Percentiles rank a stretch among this genome's conserved stretches.
phyloP scores from a whole-genome alignment of 1,140 invertebrate species.

The Odontomachus brunneus region DNA sequence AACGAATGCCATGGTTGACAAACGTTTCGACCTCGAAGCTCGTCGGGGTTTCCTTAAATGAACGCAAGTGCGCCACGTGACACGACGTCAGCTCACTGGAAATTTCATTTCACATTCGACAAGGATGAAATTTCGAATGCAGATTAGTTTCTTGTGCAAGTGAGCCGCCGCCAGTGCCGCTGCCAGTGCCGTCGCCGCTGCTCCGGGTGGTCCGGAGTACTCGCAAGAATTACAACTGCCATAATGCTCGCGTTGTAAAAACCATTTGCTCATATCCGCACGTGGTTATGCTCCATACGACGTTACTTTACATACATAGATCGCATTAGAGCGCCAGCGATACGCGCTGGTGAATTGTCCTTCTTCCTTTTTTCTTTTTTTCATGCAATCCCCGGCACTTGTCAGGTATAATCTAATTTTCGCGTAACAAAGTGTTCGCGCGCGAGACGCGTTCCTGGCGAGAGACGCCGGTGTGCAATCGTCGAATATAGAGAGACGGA shows the following conservation, averaged over 20 bases:
- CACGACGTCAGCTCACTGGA: constrained; percentile 11
- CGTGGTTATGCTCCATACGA: not conserved
- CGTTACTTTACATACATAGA: constrained; percentile 30
- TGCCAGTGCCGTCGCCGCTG: constrained; percentile 14
- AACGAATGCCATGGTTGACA: constrained; percentile 27
- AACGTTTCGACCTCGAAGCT: constrained; percentile 26
- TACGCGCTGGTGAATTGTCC: not conserved
- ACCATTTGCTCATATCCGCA: constrained; percentile 42
- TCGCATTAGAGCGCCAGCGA: constrained; percentile 14
- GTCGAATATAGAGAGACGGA: not conserved
- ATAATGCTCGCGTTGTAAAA: constrained; percentile 48
- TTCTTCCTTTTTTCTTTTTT: constrained; percentile 11
- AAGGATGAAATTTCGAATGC: constrained; percentile 78
- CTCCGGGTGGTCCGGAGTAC: not conserved
- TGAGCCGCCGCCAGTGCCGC: constrained; percentile 17
- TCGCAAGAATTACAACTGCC: constrained; percentile 56
- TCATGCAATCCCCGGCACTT: not conserved
- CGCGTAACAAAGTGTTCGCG: not conserved
- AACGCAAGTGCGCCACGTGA: constrained; percentile 39
- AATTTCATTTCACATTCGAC: constrained; percentile 67
- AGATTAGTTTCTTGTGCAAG: constrained; percentile 70
- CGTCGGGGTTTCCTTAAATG: constrained; percentile 60
- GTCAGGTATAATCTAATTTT: constrained; percentile 42
- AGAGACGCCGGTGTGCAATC: not conserved
- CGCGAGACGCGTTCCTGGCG: not conserved